These are phyloP conservation scores for Jaculus jaculus DNA, from an alignment of 2,113 vertebrate genomes.

Conservation along the genomic window DNA sequence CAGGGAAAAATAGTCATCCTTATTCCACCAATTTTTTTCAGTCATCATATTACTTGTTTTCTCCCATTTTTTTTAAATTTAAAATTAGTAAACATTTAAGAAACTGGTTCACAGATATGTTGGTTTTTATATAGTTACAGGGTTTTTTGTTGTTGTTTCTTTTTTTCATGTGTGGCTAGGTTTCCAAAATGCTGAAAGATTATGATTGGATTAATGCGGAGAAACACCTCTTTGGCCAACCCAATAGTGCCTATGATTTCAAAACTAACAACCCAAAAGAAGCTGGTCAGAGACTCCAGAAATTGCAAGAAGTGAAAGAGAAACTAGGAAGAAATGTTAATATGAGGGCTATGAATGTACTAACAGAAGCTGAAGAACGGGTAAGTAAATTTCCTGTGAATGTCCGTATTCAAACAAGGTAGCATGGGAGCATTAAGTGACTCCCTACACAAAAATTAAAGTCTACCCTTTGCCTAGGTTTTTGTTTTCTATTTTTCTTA, in stretches of 20 bases:
- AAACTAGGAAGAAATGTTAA: constrained; percentile 92
- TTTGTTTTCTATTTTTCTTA: background rate
- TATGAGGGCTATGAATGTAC: constrained; percentile 91
- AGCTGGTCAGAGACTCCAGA: constrained; percentile 90
- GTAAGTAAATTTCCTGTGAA: constrained; percentile 78
- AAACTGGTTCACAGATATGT: constrained; percentile 9
- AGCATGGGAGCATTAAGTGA: too few species aligned
- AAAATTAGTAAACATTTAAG: constrained; percentile 45
- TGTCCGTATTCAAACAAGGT: fast-evolving
- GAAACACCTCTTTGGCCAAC: constrained; percentile 92
- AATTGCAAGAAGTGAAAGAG: constrained; percentile 89
- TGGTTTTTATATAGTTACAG: background rate
- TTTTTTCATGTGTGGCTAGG: constrained; percentile 82
- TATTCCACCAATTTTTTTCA: background rate
- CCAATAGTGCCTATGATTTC: constrained; percentile 94
- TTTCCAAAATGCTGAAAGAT: constrained; percentile 92
- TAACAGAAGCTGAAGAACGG: constrained; percentile 93
- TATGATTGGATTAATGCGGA: constrained; percentile 95
- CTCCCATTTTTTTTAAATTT: background rate
- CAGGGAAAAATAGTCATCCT: background rate
- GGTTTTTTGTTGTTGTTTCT: background rate
- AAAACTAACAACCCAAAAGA: constrained; percentile 90
- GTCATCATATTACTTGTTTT: background rate
- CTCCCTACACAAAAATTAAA: background rate
- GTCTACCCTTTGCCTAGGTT: background rate